Conservation (phyloP, 1,140 invertebrate species). For the Leptinotarsa lineolata region DNA sequence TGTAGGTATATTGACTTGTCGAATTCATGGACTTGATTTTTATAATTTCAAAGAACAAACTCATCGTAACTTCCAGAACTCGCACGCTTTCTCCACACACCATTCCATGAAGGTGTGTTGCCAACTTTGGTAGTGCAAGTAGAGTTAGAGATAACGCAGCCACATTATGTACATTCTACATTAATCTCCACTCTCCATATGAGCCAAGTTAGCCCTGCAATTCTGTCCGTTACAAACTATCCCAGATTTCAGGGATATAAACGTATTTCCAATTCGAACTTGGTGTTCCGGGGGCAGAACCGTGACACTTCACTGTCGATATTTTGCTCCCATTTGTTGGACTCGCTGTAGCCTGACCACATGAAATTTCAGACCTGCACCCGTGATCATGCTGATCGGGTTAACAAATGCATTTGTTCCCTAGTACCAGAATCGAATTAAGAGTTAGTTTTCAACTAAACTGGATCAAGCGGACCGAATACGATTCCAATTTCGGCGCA, state of each 20-base stretch:
- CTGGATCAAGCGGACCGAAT: conserved; percentile 18
- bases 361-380: conserved; percentile 3
- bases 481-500: conserved; percentile 13
- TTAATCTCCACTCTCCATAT: conserved; percentile 14
- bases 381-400: conserved; percentile 12
- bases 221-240: conserved; percentile 11
- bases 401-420: conserved; percentile 23
- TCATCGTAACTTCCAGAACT: too few species aligned
- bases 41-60: too few species aligned
- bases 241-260: conserved; percentile 13
- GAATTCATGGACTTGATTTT: too few species aligned
- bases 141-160: background rate
- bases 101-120: too few species aligned
- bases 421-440: background rate
- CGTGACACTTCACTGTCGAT: conserved; percentile 7
- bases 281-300: conserved; percentile 3
- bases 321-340: conserved; percentile 2
- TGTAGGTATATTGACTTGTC: too few species aligned
- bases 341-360: conserved; percentile 10
- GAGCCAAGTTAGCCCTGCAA: conserved; percentile 11
- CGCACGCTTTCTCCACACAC: too few species aligned
- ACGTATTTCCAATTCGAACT: conserved; percentile 25
- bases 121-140: background rate
- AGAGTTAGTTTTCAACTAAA: conserved; percentile 25
- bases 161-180: conserved; percentile 18